Conservation (phyloP, 2,888 invertebrate species). For the Liposcelis brunnea region DNA sequence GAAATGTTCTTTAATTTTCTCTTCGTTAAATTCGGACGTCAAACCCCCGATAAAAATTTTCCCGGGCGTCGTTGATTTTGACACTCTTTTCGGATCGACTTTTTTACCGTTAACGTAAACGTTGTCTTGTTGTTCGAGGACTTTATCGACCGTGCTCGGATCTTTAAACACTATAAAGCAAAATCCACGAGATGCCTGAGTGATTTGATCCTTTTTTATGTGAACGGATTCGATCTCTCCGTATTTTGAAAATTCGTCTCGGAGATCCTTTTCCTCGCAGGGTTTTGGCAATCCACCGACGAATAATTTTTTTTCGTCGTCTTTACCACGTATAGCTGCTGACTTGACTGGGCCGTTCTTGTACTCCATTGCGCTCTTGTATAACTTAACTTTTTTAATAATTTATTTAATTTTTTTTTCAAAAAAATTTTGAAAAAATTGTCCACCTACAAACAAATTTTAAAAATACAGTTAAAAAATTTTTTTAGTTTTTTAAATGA, state of each 20-base stretch:
- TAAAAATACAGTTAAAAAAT: neutral
- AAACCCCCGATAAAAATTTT: conserved; percentile 49
- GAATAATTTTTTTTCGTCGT: conserved; percentile 41
- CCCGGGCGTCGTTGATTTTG: conserved; percentile 40
- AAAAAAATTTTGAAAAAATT: conserved; percentile 4
- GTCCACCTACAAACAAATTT: conserved; percentile 7
- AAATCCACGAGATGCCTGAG: conserved; percentile 44
- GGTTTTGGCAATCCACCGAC: conserved; percentile 45
- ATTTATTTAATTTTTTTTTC: conserved; percentile 3
- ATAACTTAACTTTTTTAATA: no score
- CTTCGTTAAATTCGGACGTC: conserved; percentile 39
- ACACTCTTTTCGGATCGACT: conserved; percentile 46
- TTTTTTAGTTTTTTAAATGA: no score
- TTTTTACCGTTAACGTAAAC: conserved; percentile 43
- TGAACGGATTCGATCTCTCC: conserved; percentile 43
- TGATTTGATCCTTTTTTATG: conserved; percentile 43
- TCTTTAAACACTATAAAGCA: conserved; percentile 45
- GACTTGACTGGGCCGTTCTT: neutral
- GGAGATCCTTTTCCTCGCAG: conserved; percentile 38
- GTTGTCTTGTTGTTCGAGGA: conserved; percentile 30
- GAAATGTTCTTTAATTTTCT: conserved; percentile 40
- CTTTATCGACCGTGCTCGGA: conserved; percentile 34
- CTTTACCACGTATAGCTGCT: conserved; percentile 24
- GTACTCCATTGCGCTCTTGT: no score
- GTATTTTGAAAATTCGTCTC: conserved; percentile 42